Percentiles rank a stretch among this genome's conserved stretches.
These are phyloP conservation scores for Oenanthe melanoleuca DNA, from an alignment of 2,113 vertebrate species.

Conservation along the genomic window DNA sequence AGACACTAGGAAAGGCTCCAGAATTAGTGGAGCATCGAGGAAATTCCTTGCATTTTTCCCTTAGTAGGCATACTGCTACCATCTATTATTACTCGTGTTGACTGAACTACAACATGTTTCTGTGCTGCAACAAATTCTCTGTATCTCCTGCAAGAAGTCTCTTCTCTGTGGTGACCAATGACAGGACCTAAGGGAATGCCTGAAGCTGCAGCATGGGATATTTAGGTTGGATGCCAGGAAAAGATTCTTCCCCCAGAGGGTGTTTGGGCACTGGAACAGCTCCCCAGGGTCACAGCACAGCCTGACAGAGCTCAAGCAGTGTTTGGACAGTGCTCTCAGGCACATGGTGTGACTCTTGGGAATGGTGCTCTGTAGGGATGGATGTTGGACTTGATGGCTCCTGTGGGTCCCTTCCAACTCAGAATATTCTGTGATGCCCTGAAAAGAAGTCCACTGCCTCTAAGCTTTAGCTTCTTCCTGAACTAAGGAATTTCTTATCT, in stretches of 20 bases:
- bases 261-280: background rate
- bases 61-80: background rate
- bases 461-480: background rate
- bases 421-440: background rate
- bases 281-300: background rate
- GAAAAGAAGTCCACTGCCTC: background rate
- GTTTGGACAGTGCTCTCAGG: background rate
- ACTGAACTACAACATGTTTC: background rate
- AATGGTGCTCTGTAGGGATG: background rate
- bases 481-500: background rate
- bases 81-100: background rate
- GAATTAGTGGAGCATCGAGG: background rate
- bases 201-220: background rate
- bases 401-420: background rate
- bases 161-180: background rate
- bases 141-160: background rate
- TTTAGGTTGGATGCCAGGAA: background rate
- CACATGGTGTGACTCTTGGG: background rate
- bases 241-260: background rate
- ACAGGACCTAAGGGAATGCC: background rate
- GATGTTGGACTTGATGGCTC: background rate
- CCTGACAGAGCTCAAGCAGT: background rate
- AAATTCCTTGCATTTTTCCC: background rate
- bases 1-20: background rate
- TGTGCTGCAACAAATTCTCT: background rate